Conservation (phyloP, 2,113 vertebrate species). For the Stercorarius parasiticus region DNA sequence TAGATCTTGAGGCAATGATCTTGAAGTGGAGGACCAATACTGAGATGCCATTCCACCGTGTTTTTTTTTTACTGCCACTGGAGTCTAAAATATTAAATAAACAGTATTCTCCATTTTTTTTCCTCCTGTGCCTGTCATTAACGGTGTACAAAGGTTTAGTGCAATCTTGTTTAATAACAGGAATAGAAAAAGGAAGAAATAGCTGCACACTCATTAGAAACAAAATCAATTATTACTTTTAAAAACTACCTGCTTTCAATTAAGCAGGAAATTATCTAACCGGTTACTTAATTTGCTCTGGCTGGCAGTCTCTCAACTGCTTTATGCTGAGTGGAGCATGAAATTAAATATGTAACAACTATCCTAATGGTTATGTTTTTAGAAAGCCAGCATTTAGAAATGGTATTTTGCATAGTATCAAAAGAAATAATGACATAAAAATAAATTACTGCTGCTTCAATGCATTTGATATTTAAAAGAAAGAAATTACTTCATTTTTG, state of each 20-base stretch:
- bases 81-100: neutral
- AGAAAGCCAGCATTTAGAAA: constrained; percentile 61
- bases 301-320: constrained; percentile 76
- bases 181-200: constrained; percentile 60
- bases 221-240: constrained; percentile 82
- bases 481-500: neutral
- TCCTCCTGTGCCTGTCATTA: neutral
- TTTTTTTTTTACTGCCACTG: neutral
- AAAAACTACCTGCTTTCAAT: constrained; percentile 84
- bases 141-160: constrained; percentile 11
- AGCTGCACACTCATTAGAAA: constrained; percentile 70
- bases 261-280: constrained; percentile 84
- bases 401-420: constrained; percentile 53
- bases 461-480: constrained; percentile 41
- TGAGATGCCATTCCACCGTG: neutral
- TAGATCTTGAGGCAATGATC: neutral
- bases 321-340: constrained; percentile 84
- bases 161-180: constrained; percentile 56
- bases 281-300: constrained; percentile 80
- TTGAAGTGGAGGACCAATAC: neutral
- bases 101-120: neutral
- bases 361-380: constrained; percentile 74
- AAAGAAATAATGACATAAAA: constrained; percentile 59
- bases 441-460: constrained; percentile 49
- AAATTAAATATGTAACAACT: constrained; percentile 84